Percentiles rank a stretch among this genome's conserved stretches.
These are phyloP conservation scores for Cryptophagus acutangulus DNA, from an alignment of 2,888 invertebrate genomes.

Conservation along the genomic window DNA sequence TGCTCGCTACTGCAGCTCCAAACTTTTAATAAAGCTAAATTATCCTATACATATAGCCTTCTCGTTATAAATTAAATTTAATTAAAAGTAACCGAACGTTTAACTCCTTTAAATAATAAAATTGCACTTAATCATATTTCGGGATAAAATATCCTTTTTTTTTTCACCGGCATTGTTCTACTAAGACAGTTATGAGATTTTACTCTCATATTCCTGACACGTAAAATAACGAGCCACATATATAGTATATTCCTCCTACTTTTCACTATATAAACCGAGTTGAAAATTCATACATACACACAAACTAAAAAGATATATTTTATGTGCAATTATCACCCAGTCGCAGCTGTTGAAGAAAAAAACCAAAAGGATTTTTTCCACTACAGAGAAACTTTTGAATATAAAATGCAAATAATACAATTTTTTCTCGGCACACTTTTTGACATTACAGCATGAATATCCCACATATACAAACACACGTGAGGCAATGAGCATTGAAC, in stretches of 20 bases:
- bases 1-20: conserved; percentile 21
- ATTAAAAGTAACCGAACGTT: conserved; percentile 31
- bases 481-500: conserved; percentile 34
- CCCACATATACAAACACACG: conserved; percentile 29
- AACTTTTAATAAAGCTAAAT: conserved; percentile 37
- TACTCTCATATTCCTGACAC: conserved; percentile 21
- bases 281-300: no score
- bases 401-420: no score
- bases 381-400: no score
- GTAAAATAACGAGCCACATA: no score
- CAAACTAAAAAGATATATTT: no score
- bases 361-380: no score
- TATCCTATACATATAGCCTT: conserved; percentile 27
- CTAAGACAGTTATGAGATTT: conserved; percentile 11
- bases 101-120: conserved; percentile 22
- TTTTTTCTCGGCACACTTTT: no score
- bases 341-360: no score
- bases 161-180: neutral
- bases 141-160: conserved; percentile 1
- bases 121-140: conserved; percentile 15
- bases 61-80: conserved; percentile 34
- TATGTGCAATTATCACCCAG: no score
- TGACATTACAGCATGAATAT: conserved; percentile 23
- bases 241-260: no score
- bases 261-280: no score